Base-by-base conservation (phyloP, 2,888 invertebrate genomes). In the Sphinx pinastri region DNA sequence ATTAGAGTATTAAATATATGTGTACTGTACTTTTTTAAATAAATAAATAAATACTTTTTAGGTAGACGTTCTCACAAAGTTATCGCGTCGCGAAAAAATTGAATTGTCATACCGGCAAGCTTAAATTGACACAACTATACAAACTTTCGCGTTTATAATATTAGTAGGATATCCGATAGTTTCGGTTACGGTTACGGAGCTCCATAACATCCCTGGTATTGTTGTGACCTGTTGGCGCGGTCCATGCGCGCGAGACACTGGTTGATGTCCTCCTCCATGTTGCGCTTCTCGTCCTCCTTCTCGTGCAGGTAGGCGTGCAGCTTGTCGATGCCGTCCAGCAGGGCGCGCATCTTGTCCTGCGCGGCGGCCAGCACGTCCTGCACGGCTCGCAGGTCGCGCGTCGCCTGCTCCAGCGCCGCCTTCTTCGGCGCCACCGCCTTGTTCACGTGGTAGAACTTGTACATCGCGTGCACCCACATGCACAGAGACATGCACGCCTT, bases 401-500 rank as follows among this genome's bases (percentile, higher is more conserved):
- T 96, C 0, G 99, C 98, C 49, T 94, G 94, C 0, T 95, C 95
- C 45, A 99, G 91, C 5, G 98, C 97, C 2, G 95, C 96, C 89
- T 98, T 98, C 90, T 99, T 99, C 0, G 99, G 99, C 0, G 97
- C 97, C 0, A 98, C 98, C 8, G 94, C 94, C 76, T 95, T 95
- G 81, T 98, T 98, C 0, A 98, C 98, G 84, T 97, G 96, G 85
- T 98, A 98, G 88, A 97, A 99, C 84, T 98, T 96, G 89, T 97
- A 99, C 96, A 99, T 98, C 0, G 99, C 99, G 79, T 97, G 97
- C 49, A 98, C 96, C 98, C 98, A 98, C 94, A 97, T 96, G 81
- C 98, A 98, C 1, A 98, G 92, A 0, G 97, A 97, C 74, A 96
- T 96, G 82, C 97, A 97, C 0, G 97, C 97, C 86, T 97, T 97